Base-by-base conservation (phyloP, 2,113 vertebrate genomes). In the Amphiprion percula region DNA sequence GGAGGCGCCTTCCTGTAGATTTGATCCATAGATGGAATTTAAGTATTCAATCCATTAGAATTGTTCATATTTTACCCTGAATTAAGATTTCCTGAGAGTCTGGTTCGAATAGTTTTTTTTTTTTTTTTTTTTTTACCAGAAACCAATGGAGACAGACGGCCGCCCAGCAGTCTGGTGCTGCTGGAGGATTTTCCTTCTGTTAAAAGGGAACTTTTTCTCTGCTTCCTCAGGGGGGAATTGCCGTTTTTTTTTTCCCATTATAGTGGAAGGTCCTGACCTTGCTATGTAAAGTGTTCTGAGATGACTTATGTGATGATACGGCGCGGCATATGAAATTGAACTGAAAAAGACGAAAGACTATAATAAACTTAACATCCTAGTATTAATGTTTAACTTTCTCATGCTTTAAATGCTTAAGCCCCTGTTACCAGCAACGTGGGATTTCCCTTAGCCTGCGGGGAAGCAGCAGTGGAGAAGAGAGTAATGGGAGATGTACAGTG, bases 321-420 rank as follows among this genome's bases (percentile, higher is more conserved):
- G 33, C 2, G 9, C 8, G 1, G 10, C 33, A 37, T 37, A 37
- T 9, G 33, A 9, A 37, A 37, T 37, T 10, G 33, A 37, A 37
- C 33, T 37, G 33, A 37, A 10, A 37, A 37, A 61, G 37, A 67
- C 62, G 19, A 76, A 72, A 53, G 19, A n/a, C 12, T 37, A 49
- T 50, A 50, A 61, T 73, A 24, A 19, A 68, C 63, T 69, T 55
- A 55, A 70, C 19, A 64, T 59, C 28, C 61, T 5, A 37, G n/a
- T 2, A 10, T 1, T 26, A 75, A 24, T 61, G 62, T 72, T 70
- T 28, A 60, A 53, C 60, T 56, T 54, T 19, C 5, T 59, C 21
- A 23, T 24, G 39, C 47, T 74, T 55, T 68, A 46, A 70, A 74
- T 23, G 19, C 59, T 73, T 53, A 55, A 61, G 23, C 55, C 41